Conservation (phyloP, 64 coral and sea anemone genomes). For the Montipora sp. region DNA sequence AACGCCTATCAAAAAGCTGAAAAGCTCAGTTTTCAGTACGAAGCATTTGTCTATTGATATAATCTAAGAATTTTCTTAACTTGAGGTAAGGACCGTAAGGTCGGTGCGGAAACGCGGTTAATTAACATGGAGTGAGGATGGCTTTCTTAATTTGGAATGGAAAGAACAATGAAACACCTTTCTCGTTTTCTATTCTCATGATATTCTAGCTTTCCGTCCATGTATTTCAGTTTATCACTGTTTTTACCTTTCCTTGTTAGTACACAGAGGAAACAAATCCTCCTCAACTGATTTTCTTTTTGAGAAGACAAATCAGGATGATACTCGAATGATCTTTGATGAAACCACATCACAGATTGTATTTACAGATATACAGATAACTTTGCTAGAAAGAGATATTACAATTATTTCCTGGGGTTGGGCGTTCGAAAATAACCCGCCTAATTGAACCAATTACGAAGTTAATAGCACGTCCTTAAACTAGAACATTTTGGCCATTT, state of each 20-base stretch:
- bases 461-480: not conserved
- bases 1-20: not conserved
- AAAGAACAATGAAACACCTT: not conserved
- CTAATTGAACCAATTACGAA: constrained; percentile 3
- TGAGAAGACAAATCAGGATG: not conserved
- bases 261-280: not conserved
- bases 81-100: not conserved
- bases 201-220: not conserved
- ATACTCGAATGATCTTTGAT: constrained; percentile 7
- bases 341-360: constrained; percentile 25
- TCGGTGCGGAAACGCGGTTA: not conserved
- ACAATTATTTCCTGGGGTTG: constrained; percentile 35
- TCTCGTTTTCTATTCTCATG: not conserved
- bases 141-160: not conserved
- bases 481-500: not conserved
- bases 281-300: not conserved
- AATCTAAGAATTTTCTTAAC: not conserved
- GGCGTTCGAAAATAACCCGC: constrained; percentile 1
- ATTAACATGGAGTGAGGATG: not conserved
- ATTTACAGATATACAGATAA: constrained; percentile 47
- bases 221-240: not conserved
- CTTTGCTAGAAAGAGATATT: constrained; percentile 18
- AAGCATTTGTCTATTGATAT: no score
- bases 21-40: not conserved
- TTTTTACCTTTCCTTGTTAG: not conserved